Percentiles rank a stretch among this genome's conserved stretches.
These are phyloP conservation scores for Platycheirus rosarum DNA, from an alignment of 2,888 invertebrate genomes.

Conservation along the genomic window DNA sequence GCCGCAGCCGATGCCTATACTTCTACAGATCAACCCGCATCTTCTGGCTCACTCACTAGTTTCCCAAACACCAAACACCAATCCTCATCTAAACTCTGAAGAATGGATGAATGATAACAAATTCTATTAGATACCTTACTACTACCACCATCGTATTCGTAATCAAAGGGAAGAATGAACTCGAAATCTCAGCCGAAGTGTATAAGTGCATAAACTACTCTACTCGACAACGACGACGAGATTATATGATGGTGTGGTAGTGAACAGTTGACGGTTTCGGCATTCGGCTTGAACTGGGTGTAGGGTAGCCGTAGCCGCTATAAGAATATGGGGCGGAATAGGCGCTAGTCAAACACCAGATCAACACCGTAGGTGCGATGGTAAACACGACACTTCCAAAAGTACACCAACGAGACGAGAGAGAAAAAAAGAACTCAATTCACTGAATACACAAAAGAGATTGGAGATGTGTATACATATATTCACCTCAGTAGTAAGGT, in stretches of 20 bases:
- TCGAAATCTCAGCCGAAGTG: slow-evolving; percentile 53
- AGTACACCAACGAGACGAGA: slow-evolving; percentile 75
- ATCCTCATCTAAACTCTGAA: slow-evolving; percentile 7
- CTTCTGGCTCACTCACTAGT: neutral
- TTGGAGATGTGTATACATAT: slow-evolving; percentile 40
- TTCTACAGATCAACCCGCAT: slow-evolving; percentile 45
- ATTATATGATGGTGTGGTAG: slow-evolving; percentile 34
- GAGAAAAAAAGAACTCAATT: slow-evolving; percentile 58
- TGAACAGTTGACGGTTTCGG: slow-evolving; percentile 34
- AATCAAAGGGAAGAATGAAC: slow-evolving; percentile 59
- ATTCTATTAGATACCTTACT: slow-evolving; percentile 59
- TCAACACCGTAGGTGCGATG: slow-evolving; percentile 82
- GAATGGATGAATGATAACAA: slow-evolving; percentile 67
- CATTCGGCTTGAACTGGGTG: slow-evolving; percentile 26
- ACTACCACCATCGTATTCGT: slow-evolving; percentile 20
- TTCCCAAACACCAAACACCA: slow-evolving; percentile 29
- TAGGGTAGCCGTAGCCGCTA: slow-evolving; percentile 40
- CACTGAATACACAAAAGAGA: slow-evolving; percentile 61
- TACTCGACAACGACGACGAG: neutral
- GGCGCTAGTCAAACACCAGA: slow-evolving; percentile 78
- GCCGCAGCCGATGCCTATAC: neutral
- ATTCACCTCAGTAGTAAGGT: slow-evolving; percentile 29
- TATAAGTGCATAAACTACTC: slow-evolving; percentile 64
- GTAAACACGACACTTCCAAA: slow-evolving; percentile 77
- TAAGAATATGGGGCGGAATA: slow-evolving; percentile 74